Conservation (phyloP, 2,888 invertebrate genomes). For the Gandaritis pyraliata region DNA sequence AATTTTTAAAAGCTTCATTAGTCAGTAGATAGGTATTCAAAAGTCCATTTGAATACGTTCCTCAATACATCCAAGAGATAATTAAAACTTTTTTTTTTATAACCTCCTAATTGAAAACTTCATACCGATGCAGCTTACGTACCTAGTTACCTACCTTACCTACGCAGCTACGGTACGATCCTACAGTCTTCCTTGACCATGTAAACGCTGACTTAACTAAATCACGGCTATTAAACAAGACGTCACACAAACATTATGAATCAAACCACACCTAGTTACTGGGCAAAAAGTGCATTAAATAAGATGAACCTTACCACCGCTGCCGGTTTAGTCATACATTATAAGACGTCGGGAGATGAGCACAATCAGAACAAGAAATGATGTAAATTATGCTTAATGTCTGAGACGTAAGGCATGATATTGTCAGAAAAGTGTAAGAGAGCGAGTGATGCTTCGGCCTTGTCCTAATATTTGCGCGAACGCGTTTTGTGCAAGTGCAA, state of each 20-base stretch:
- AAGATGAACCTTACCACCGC: slow-evolving; percentile 18
- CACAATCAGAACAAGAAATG: not conserved
- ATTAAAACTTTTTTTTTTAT: too few species aligned
- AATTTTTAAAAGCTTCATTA: too few species aligned
- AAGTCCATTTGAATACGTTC: too few species aligned
- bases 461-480: slow-evolving; percentile 69
- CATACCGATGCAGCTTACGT: too few species aligned
- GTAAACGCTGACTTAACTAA: slow-evolving; percentile 43
- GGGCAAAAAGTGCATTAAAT: not conserved
- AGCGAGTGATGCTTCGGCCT: slow-evolving; percentile 51
- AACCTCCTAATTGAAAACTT: too few species aligned
- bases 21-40: too few species aligned
- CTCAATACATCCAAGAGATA: too few species aligned
- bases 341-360: slow-evolving; percentile 2
- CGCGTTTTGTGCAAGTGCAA: slow-evolving; percentile 60
- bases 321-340: not conserved
- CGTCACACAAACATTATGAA: too few species aligned
- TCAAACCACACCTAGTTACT: slow-evolving; percentile 20
- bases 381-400: slow-evolving; percentile 14
- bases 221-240: too few species aligned
- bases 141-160: too few species aligned
- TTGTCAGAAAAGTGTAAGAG: slow-evolving; percentile 19
- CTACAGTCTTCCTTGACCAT: slow-evolving; percentile 53
- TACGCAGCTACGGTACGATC: too few species aligned
- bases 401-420: slow-evolving; percentile 2